Evolutionary conservation across 2,113 vertebrate species (phyloP).

Genomic region (Thamnophis sirtalis): DNA sequence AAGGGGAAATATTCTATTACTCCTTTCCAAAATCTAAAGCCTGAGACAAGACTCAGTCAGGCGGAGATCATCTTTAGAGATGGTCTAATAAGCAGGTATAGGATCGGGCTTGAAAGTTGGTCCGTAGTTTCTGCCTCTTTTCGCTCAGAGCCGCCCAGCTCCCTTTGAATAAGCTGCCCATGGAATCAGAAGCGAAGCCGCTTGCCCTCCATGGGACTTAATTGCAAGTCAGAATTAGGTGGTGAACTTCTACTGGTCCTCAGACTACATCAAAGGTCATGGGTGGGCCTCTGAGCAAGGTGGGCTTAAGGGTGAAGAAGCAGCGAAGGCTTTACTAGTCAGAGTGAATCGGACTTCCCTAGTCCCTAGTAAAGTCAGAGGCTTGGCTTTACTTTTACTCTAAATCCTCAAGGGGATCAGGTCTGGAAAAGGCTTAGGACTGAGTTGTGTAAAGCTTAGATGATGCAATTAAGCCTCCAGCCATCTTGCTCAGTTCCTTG

Average conservation of each 20-base stretch:
- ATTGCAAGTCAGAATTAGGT: neutral
- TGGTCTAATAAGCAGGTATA: neutral
- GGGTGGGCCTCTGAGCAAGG: neutral
- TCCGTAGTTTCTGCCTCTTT: neutral
- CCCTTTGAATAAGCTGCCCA: neutral
- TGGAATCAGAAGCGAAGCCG: neutral
- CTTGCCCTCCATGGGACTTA: neutral
- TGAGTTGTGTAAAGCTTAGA: neutral
- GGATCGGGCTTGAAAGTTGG: neutral
- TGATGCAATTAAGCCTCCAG: neutral
- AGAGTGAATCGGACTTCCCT: too few relatives aligned
- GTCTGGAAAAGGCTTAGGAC: neutral
- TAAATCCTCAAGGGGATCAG: neutral
- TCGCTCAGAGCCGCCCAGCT: neutral
- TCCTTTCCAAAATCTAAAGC: neutral
- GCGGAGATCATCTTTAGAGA: neutral
- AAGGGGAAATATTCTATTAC: neutral
- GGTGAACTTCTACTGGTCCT: neutral
- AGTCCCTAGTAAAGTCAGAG: neutral
- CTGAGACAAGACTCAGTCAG: neutral
- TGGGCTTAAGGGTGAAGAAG: neutral
- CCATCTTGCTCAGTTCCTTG: neutral
- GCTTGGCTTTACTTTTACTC: neutral
- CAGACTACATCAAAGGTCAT: neutral
- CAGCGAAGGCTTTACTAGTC: neutral